phyloP scores from a whole-genome alignment of 2,113 vertebrate genomes.

The Callocephalon fimbriatum region DNA sequence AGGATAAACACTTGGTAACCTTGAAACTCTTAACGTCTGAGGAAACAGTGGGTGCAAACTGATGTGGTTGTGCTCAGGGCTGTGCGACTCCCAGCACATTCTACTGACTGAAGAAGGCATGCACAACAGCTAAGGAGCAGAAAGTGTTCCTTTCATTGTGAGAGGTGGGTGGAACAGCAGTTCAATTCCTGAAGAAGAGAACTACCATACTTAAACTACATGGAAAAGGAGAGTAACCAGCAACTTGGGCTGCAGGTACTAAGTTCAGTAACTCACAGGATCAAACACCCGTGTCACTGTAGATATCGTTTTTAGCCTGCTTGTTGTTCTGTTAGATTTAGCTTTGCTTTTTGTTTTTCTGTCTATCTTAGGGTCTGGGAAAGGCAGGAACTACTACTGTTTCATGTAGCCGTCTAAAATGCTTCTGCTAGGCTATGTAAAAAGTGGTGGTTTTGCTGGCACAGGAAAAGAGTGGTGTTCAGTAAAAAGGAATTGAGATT shows the following conservation, averaged over 20 bases:
- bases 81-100: neutral
- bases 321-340: neutral
- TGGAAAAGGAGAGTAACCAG: neutral
- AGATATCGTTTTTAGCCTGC: neutral
- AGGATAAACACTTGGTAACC: neutral
- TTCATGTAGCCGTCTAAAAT: neutral
- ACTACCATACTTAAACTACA: neutral
- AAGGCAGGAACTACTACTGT: neutral
- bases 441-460: neutral
- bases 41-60: neutral
- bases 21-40: neutral
- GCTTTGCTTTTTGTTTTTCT: neutral
- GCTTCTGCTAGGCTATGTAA: neutral
- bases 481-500: neutral
- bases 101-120: neutral
- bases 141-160: fast-evolving
- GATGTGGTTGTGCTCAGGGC: neutral
- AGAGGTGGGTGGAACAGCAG: neutral
- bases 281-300: neutral
- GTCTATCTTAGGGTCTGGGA: neutral
- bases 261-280: neutral
- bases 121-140: neutral
- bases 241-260: neutral
- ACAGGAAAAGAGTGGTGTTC: neutral
- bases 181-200: neutral